These are phyloP conservation scores for Altica lythri DNA, from an alignment of 2,888 invertebrate genomes.

Conservation along the genomic window DNA sequence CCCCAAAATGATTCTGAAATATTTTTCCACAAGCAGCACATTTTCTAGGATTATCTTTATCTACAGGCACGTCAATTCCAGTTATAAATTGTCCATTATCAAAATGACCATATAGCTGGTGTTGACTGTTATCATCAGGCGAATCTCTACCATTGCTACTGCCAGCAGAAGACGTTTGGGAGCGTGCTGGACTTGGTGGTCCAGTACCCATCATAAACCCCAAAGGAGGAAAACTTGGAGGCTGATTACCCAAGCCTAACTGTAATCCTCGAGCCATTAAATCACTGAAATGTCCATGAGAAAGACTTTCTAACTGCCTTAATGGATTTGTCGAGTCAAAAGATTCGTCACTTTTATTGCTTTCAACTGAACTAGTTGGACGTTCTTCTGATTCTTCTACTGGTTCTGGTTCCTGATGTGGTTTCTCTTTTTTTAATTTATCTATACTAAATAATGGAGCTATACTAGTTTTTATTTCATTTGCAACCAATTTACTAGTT, in stretches of 20 bases:
- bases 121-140: slow-evolving; percentile 64
- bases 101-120: slow-evolving; percentile 72
- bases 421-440: slow-evolving; percentile 56
- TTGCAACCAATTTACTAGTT: slow-evolving; percentile 48
- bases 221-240: slow-evolving; percentile 56
- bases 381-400: slow-evolving; percentile 55
- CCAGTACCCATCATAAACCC: slow-evolving; percentile 61
- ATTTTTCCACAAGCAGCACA: slow-evolving; percentile 92
- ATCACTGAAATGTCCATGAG: slow-evolving; percentile 75
- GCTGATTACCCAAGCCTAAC: slow-evolving; percentile 53
- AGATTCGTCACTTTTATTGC: slow-evolving; percentile 64
- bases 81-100: slow-evolving; percentile 75
- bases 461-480: slow-evolving; percentile 56
- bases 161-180: slow-evolving; percentile 67
- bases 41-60: slow-evolving; percentile 87
- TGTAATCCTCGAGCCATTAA: slow-evolving; percentile 56
- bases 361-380: slow-evolving; percentile 62
- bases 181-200: slow-evolving; percentile 65
- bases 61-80: slow-evolving; percentile 84
- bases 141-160: slow-evolving; percentile 62
- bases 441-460: slow-evolving; percentile 55
- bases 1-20: slow-evolving; percentile 90
- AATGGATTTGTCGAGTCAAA: slow-evolving; percentile 72
- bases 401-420: slow-evolving; percentile 45
- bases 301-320: slow-evolving; percentile 77